phyloP scores from a whole-genome alignment of 1,140 invertebrate genomes.

The Octopus bimaculoides region DNA sequence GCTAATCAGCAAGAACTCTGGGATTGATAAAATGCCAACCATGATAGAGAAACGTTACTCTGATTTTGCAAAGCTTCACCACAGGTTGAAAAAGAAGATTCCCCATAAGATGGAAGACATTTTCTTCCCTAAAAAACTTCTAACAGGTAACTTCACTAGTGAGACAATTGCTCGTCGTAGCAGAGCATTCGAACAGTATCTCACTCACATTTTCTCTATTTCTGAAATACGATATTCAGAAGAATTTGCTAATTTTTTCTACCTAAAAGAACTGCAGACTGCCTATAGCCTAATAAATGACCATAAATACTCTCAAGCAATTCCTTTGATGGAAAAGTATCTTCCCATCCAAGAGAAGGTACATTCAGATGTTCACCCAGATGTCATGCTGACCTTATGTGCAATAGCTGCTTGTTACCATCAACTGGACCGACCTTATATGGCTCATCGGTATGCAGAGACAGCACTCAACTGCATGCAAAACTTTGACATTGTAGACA shows the following conservation, averaged over 20 bases:
- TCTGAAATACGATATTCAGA: constrained; percentile 64
- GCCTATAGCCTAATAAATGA: constrained; percentile 65
- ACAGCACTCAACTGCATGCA: constrained; percentile 62
- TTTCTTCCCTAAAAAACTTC: constrained; percentile 72
- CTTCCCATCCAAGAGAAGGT: constrained; percentile 74
- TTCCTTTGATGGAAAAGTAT: constrained; percentile 68
- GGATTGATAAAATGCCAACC: constrained; percentile 58
- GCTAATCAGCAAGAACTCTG: constrained; percentile 44
- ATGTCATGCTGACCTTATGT: constrained; percentile 68
- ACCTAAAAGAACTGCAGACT: constrained; percentile 66
- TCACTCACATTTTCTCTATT: constrained; percentile 64
- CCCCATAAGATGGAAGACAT: constrained; percentile 63
- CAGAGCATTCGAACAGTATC: constrained; percentile 69
- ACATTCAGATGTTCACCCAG: constrained; percentile 69
- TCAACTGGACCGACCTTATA: constrained; percentile 60
- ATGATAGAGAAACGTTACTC: constrained; percentile 73
- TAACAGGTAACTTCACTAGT: constrained; percentile 74
- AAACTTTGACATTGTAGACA: constrained; percentile 62
- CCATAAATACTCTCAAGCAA: constrained; percentile 66
- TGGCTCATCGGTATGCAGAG: constrained; percentile 69
- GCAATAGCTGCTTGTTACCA: constrained; percentile 67
- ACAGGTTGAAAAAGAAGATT: constrained; percentile 64
- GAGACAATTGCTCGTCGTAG: constrained; percentile 70
- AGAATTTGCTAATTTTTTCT: constrained; percentile 69
- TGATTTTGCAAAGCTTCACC: constrained; percentile 71